Percentiles rank a stretch among this genome's conserved stretches.
Evolutionary conservation across 2,888 invertebrate species (phyloP).

Genomic region (Podotricha telesiphe): DNA sequence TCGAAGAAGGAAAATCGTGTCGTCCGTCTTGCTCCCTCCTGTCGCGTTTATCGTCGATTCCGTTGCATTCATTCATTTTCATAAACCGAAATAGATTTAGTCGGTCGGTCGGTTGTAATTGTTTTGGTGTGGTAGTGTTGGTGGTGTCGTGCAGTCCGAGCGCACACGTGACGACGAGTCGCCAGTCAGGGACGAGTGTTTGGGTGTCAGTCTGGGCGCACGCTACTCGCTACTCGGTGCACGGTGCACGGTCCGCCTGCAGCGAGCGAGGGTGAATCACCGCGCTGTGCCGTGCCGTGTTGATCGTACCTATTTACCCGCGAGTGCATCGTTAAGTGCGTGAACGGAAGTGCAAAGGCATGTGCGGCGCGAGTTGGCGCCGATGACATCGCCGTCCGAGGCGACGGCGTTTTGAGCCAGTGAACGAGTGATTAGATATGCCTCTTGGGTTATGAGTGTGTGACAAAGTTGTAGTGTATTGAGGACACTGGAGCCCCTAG

Average conservation of each 20-base stretch:
- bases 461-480: slow-evolving; percentile 79
- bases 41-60: slow-evolving; percentile 53
- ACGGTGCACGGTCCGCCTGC: slow-evolving; percentile 49
- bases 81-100: slow-evolving; percentile 62
- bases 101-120: slow-evolving; percentile 60
- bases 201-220: slow-evolving; percentile 73
- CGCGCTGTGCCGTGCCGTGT: slow-evolving; percentile 62
- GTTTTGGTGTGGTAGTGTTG: slow-evolving; percentile 68
- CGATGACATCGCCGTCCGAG: slow-evolving; percentile 77
- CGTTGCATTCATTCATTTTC: slow-evolving; percentile 58
- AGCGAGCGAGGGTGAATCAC: slow-evolving; percentile 77
- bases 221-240: slow-evolving; percentile 71
- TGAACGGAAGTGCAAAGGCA: slow-evolving; percentile 80
- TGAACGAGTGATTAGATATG: slow-evolving; percentile 77
- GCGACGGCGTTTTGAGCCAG: slow-evolving; percentile 73
- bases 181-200: slow-evolving; percentile 61
- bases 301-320: slow-evolving; percentile 79
- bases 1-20: slow-evolving; percentile 72
- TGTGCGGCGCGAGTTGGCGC: slow-evolving; percentile 75
- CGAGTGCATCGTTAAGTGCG: slow-evolving; percentile 78
- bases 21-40: slow-evolving; percentile 67
- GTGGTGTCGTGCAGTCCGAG: slow-evolving; percentile 59
- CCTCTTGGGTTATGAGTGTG: slow-evolving; percentile 81
- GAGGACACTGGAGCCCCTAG: slow-evolving; percentile 86
- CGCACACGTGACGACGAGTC: slow-evolving; percentile 70